Conservation (phyloP, 2,888 invertebrate genomes). For the Andrena bicolor region DNA sequence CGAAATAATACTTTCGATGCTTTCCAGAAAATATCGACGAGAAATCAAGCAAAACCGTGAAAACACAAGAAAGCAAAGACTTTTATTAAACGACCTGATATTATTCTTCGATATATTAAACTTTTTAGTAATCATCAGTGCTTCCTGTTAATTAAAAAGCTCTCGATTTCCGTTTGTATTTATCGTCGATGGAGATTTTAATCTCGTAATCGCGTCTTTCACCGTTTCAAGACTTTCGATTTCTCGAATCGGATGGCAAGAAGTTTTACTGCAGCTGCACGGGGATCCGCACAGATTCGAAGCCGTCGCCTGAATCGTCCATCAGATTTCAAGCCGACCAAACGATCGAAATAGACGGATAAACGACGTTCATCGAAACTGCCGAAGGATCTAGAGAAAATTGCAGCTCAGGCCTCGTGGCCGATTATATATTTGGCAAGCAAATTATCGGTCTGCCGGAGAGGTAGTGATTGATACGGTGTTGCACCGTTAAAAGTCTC, state of each 20-base stretch:
- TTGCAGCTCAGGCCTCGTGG: background rate
- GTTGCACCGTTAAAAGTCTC: constrained; percentile 17
- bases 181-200: no score
- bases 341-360: constrained; percentile 17
- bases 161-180: no score
- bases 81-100: no score
- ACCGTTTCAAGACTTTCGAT: constrained; percentile 7
- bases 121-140: no score
- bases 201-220: no score
- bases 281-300: constrained; percentile 2
- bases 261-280: constrained; percentile 7
- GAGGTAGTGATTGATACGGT: constrained; percentile 18
- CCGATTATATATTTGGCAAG: constrained; percentile 22
- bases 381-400: constrained; percentile 12
- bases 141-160: no score
- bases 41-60: no score
- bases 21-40: no score
- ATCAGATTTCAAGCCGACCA: constrained; percentile 15
- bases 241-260: constrained; percentile 24
- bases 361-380: constrained; percentile 8
- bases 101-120: no score
- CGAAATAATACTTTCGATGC: no score
- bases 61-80: no score
- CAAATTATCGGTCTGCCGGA: constrained; percentile 22
- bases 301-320: constrained; percentile 2